These are phyloP conservation scores for Prionailurus viverrinus DNA, from an alignment of 2,113 vertebrate genomes.

Conservation along the genomic window DNA sequence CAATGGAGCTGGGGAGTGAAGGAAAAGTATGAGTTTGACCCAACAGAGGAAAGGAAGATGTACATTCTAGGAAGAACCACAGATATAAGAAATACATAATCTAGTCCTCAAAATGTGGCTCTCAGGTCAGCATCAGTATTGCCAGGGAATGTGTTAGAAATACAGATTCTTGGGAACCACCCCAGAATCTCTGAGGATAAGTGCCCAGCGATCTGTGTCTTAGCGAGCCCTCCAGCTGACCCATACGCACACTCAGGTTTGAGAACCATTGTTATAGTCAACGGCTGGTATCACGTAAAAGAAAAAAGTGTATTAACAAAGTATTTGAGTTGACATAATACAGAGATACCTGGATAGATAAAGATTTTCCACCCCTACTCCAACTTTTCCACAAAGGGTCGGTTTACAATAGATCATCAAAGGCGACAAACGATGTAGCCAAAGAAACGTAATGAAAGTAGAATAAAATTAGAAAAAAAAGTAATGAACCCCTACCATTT, in stretches of 20 bases:
- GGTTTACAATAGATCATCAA: neutral
- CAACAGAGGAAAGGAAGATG: neutral
- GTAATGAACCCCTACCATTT: neutral
- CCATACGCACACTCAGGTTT: neutral
- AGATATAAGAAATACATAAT: neutral
- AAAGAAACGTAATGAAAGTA: neutral
- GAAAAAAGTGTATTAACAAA: neutral
- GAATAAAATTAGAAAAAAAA: conserved; percentile 7
- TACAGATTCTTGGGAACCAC: neutral
- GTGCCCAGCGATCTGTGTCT: neutral
- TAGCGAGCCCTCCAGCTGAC: neutral
- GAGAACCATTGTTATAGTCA: neutral
- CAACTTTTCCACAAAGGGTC: neutral
- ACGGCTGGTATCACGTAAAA: neutral
- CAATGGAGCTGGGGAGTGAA: neutral
- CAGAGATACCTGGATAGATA: neutral
- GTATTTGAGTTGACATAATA: neutral
- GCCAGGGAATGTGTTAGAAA: neutral
- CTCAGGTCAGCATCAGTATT: too few relatives aligned
- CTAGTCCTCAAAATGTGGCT: neutral
- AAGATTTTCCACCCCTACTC: neutral
- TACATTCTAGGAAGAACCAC: neutral
- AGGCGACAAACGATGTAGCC: neutral
- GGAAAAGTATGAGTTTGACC: neutral
- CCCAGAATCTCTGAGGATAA: neutral